Evolutionary conservation across 2,888 invertebrate species (phyloP).

Genomic region (Psococerastis gibbosa): DNA sequence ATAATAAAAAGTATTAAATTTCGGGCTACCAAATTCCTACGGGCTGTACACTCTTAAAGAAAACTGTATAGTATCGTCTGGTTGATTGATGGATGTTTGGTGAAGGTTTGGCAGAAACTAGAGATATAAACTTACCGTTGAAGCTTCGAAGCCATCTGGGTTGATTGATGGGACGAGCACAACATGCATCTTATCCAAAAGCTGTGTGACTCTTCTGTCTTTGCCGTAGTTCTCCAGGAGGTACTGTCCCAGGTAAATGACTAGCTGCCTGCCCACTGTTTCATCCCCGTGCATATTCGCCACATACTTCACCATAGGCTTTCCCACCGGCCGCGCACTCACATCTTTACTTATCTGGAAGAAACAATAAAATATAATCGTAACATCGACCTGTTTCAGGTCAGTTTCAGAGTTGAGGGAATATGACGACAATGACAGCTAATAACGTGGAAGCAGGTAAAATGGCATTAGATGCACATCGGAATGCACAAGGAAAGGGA

Average conservation of each 20-base stretch:
- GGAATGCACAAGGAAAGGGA: too few species aligned
- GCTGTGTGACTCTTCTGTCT: slow-evolving; percentile 44
- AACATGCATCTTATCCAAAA: slow-evolving; percentile 78
- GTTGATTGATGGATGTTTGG: too few species aligned
- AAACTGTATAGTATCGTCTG: too few species aligned
- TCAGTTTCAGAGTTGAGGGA: too few species aligned
- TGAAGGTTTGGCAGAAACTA: neutral
- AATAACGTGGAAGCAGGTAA: too few species aligned
- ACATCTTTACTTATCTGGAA: slow-evolving; percentile 39
- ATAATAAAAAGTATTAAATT: too few species aligned
- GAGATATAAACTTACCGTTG: slow-evolving; percentile 36
- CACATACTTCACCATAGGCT: slow-evolving; percentile 82
- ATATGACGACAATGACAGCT: too few species aligned
- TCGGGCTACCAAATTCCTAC: too few species aligned
- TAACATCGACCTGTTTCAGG: too few species aligned
- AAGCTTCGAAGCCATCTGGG: slow-evolving; percentile 85
- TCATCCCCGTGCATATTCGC: slow-evolving; percentile 97
- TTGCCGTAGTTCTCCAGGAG: slow-evolving; percentile 57
- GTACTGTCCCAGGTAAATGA: slow-evolving; percentile 68
- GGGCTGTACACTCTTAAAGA: too few species aligned
- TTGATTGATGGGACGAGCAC: slow-evolving; percentile 95
- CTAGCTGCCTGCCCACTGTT: slow-evolving; percentile 64
- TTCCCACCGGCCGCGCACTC: slow-evolving; percentile 32
- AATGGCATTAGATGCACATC: too few species aligned
- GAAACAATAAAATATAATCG: neutral